phyloP scores from a whole-genome alignment of 2,888 invertebrate genomes.

The Ptilodon capucinus region DNA sequence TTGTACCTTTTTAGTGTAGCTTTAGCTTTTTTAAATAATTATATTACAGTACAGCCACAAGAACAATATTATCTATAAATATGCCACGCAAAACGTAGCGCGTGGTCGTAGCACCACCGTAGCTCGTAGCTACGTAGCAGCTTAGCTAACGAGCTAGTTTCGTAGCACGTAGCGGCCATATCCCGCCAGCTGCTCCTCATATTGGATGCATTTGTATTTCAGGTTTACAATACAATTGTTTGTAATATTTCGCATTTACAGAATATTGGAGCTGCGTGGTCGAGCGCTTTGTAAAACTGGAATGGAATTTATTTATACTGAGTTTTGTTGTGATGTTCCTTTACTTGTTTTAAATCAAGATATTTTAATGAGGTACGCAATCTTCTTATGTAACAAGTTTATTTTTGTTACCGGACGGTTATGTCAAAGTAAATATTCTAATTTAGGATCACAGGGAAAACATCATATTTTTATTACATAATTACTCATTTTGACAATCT shows the following conservation, averaged over 20 bases:
- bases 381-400: too few relatives aligned
- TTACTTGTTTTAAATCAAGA: too few relatives aligned
- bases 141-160: conserved; percentile 20
- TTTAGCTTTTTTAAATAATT: too few relatives aligned
- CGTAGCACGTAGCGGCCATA: conserved; percentile 39
- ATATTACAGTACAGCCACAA: too few relatives aligned
- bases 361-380: too few relatives aligned
- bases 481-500: background rate
- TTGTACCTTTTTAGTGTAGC: too few relatives aligned
- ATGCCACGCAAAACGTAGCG: background rate
- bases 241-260: conserved; percentile 19
- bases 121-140: background rate
- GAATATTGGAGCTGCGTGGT: background rate
- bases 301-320: background rate
- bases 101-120: background rate
- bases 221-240: conserved; percentile 25
- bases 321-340: background rate
- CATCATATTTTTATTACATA: background rate
- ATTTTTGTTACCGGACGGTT: too few relatives aligned
- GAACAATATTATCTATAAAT: background rate
- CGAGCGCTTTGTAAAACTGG: background rate
- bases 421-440: too few relatives aligned
- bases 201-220: conserved; percentile 34
- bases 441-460: background rate
- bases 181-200: conserved; percentile 32